Evolutionary conservation across 2,113 vertebrate species (phyloP).

Genomic region (Pyxicephalus adspersus): DNA sequence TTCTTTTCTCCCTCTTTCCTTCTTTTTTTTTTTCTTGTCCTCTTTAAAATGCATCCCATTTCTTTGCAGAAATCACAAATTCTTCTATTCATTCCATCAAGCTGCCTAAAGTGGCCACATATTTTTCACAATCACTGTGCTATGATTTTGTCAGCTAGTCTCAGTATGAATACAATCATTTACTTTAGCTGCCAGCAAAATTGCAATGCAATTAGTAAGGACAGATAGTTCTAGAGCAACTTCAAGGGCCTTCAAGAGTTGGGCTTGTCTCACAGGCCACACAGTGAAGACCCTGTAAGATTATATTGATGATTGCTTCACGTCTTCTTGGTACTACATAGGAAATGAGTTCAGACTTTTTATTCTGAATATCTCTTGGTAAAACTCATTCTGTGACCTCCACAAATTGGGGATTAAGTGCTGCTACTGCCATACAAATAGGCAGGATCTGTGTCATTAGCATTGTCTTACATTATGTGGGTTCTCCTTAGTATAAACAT

Average conservation of each 20-base stretch:
- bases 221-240: constrained; percentile 16
- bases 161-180: constrained; percentile 11
- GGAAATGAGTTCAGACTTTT: constrained; percentile 18
- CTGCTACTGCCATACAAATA: constrained; percentile 1
- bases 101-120: background rate
- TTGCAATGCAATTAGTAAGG: constrained; percentile 32
- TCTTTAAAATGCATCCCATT: too few relatives aligned
- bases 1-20: too few relatives aligned
- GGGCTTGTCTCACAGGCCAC: constrained; percentile 18
- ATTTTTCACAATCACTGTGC: background rate
- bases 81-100: background rate
- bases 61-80: too few relatives aligned
- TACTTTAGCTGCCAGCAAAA: constrained; percentile 30
- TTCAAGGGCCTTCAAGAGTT: constrained; percentile 32
- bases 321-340: constrained; percentile 22
- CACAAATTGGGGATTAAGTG: constrained; percentile 22
- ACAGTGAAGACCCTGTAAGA: constrained; percentile 31
- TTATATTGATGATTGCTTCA: constrained; percentile 36
- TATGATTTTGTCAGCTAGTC: background rate
- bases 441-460: constrained; percentile 11
- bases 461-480: background rate
- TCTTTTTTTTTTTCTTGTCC: too few relatives aligned
- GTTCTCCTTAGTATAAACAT: background rate
- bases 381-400: constrained; percentile 31
- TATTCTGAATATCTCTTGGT: constrained; percentile 4